Base-by-base conservation (phyloP, 2,113 vertebrate genomes). In the Ophiodon elongatus region DNA sequence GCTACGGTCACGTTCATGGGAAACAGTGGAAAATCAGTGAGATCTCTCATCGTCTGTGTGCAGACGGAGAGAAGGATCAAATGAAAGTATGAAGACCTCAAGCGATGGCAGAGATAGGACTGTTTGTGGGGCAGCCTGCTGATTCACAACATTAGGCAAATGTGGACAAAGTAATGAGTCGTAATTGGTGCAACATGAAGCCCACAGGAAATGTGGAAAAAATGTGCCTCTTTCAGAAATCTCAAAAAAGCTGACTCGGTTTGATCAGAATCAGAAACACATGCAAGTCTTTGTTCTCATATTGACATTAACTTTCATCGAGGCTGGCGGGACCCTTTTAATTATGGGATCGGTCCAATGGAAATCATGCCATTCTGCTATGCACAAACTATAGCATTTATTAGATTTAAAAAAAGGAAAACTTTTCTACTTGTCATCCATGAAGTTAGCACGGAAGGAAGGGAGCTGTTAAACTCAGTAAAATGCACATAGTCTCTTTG, bases 191-290 rank as follows among this genome's bases (percentile, higher is more conserved):
- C 84, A 88, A 84, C 59, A 56, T 76, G 86, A 85, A 50, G 74
- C 76, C 83, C 54, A 62, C 45, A 56, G 65, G 56, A 88, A 84
- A 91, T 87, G 82, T 86, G 76, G 90, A 89, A 89, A 45, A 93
- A 77, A 33, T 45, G n/a, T 73, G 41, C 56, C 8, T 65, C 41
- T 85, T 80, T 88, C 85, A 85, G 76, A 88, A 88, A 52, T 66
- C 15, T 54, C 71, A 84, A 78, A 79, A 85, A 52, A 39, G n/a
- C 7, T 13, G 63, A 15, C 57, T 76, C 3, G 14, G 68, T 76
- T 75, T 85, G 71, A 92, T 79, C 79, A 84, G 67, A 91, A 92
- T 79, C 79, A 84, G 67, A 91, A 92, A 87, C 85, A 90, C 76
- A 79, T 88, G 88, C 41, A 60, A 7, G 0, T 60, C 37, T 84